Conservation (phyloP, 2,113 vertebrate species). For the Lethenteron reissneri region DNA sequence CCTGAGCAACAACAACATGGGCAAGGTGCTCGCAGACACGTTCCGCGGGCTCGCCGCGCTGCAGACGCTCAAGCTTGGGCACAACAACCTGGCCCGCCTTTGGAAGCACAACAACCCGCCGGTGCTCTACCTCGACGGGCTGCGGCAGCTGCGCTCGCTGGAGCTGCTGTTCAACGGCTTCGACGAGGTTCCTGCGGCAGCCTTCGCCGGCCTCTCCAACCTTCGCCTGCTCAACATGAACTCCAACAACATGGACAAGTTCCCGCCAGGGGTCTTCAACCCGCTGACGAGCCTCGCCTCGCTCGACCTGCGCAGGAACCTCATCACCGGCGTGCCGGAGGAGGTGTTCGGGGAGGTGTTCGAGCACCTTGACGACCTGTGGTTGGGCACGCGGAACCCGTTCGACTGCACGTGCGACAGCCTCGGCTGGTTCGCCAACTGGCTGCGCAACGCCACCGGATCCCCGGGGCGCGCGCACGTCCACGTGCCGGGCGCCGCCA, state of each 20-base stretch:
- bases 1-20: constrained; percentile 83
- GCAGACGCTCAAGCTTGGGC: constrained; percentile 48
- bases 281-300: constrained; percentile 30
- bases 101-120: constrained; percentile 65
- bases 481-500: constrained; percentile 22
- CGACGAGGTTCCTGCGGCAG: constrained; percentile 53
- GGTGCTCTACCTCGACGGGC: constrained; percentile 40
- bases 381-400: constrained; percentile 50
- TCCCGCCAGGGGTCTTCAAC: constrained; percentile 42
- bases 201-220: constrained; percentile 30
- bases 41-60: constrained; percentile 41
- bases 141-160: constrained; percentile 26
- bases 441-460: constrained; percentile 25
- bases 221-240: constrained; percentile 35
- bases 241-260: constrained; percentile 44
- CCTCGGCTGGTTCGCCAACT: constrained; percentile 61
- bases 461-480: constrained; percentile 28
- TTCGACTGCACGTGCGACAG: constrained; percentile 94
- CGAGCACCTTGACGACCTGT: constrained; percentile 31
- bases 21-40: constrained; percentile 37
- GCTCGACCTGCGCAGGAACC: constrained; percentile 54
- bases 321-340: constrained; percentile 49
- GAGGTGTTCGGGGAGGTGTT: constrained; percentile 37
- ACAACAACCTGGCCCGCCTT: constrained; percentile 72
- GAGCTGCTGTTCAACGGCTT: constrained; percentile 59